Evolutionary conservation across 2,797 vertebrate species (phyloP).

Genomic region (Intellagama lesueurii): DNA sequence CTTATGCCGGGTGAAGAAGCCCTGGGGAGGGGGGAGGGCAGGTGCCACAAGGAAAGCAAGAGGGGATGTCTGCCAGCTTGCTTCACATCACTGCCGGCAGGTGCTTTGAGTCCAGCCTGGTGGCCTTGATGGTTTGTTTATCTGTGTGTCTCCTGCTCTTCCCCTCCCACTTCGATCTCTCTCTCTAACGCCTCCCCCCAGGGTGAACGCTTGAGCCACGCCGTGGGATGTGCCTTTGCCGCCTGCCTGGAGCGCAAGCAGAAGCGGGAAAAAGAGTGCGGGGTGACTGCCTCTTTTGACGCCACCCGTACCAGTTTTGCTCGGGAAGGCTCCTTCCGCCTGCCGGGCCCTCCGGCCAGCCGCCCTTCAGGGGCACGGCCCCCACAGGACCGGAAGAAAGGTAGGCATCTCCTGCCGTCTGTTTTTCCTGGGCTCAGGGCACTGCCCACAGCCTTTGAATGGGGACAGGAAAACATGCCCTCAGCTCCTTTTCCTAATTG

Average conservation of each 20-base stretch:
- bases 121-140: too few relatives aligned
- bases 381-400: slow-evolving; percentile 89
- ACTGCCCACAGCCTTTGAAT: too few relatives aligned
- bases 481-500: too few relatives aligned
- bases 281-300: slow-evolving; percentile 91
- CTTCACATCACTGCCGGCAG: too few relatives aligned
- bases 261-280: slow-evolving; percentile 91
- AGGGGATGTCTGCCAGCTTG: too few relatives aligned
- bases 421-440: too few relatives aligned
- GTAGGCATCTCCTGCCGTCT: slow-evolving; percentile 65
- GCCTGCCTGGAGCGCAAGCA: slow-evolving; percentile 94
- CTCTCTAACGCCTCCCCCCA: slow-evolving; percentile 50
- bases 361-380: slow-evolving; percentile 82
- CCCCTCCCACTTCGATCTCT: too few relatives aligned
- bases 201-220: slow-evolving; percentile 93
- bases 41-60: too few relatives aligned
- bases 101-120: too few relatives aligned
- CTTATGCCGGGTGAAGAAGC: too few relatives aligned
- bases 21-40: neutral
- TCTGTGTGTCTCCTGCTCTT: too few relatives aligned
- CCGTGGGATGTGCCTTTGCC: slow-evolving; percentile 92
- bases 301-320: slow-evolving; percentile 92
- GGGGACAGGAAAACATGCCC: too few relatives aligned
- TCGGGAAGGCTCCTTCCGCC: slow-evolving; percentile 91
- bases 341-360: slow-evolving; percentile 76